Conservation (phyloP, 2,797 vertebrate species). For the Sebastes hopkinsi region DNA sequence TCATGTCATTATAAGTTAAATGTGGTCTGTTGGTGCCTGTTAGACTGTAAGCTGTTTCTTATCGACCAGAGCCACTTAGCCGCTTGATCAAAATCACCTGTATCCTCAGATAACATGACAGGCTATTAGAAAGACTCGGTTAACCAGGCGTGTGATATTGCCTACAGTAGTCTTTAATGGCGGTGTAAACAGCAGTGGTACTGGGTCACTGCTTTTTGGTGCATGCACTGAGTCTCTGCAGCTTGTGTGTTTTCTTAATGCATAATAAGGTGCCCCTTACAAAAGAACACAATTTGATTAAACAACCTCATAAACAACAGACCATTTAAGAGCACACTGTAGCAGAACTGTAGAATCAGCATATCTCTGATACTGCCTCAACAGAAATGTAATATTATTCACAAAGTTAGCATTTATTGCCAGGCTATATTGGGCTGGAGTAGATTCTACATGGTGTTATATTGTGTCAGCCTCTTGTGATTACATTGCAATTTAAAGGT, state of each 20-base stretch:
- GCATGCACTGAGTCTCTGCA: background rate
- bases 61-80: constrained; percentile 42
- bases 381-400: background rate
- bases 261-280: background rate
- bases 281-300: background rate
- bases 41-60: constrained; percentile 18
- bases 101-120: constrained; percentile 59
- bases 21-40: background rate
- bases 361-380: background rate
- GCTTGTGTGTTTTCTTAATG: background rate
- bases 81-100: constrained; percentile 61
- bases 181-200: constrained; percentile 24
- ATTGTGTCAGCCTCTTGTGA: background rate
- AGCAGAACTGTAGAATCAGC: background rate
- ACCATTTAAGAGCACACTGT: background rate
- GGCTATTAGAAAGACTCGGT: constrained; percentile 62
- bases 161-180: constrained; percentile 51
- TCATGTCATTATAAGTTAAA: background rate
- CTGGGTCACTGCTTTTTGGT: constrained; percentile 27
- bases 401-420: background rate
- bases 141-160: constrained; percentile 58
- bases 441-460: background rate
- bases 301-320: background rate
- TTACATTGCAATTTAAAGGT: constrained; percentile 2
- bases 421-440: background rate